Percentiles rank a stretch among this genome's conserved stretches.
Conservation (phyloP, 2,797 vertebrate species). For the Sarcoramphus papa region DNA sequence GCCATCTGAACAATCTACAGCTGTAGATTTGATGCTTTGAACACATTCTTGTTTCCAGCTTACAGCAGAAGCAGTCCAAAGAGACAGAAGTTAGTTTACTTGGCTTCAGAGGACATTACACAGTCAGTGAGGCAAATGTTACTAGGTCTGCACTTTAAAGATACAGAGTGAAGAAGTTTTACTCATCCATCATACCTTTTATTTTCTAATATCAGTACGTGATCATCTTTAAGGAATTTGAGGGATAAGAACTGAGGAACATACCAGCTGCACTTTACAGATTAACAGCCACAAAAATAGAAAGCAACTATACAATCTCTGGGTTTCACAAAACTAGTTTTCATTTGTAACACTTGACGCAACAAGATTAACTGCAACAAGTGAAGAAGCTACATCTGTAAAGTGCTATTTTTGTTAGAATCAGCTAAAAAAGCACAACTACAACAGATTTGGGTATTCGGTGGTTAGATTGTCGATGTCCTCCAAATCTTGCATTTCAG, state of each 20-base stretch:
- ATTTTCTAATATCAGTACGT: conserved; percentile 9
- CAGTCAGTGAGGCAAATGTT: neutral
- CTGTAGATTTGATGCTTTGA: neutral
- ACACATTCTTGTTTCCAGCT: neutral
- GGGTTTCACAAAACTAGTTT: conserved; percentile 50
- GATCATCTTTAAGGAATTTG: neutral
- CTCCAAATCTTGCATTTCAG: conserved; percentile 61
- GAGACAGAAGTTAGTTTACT: neutral
- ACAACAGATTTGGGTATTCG: conserved; percentile 1
- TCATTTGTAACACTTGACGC: conserved; percentile 17
- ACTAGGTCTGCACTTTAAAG: neutral
- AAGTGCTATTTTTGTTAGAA: conserved; percentile 64
- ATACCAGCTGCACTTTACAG: conserved; percentile 43
- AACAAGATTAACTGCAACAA: conserved; percentile 54
- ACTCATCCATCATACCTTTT: conserved; percentile 26
- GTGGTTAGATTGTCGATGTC: conserved; percentile 1
- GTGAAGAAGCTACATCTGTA: conserved; percentile 59
- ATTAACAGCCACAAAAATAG: conserved; percentile 53
- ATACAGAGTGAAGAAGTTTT: neutral
- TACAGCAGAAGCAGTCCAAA: neutral
- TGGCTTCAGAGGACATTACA: neutral
- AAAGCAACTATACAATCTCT: conserved; percentile 38
- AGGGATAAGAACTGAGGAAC: neutral
- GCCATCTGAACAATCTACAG: neutral
- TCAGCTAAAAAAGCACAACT: conserved; percentile 62